These are phyloP conservation scores for Patiria miniata DNA, from an alignment of 35 echinoderm and acorn worm species.

Conservation along the genomic window DNA sequence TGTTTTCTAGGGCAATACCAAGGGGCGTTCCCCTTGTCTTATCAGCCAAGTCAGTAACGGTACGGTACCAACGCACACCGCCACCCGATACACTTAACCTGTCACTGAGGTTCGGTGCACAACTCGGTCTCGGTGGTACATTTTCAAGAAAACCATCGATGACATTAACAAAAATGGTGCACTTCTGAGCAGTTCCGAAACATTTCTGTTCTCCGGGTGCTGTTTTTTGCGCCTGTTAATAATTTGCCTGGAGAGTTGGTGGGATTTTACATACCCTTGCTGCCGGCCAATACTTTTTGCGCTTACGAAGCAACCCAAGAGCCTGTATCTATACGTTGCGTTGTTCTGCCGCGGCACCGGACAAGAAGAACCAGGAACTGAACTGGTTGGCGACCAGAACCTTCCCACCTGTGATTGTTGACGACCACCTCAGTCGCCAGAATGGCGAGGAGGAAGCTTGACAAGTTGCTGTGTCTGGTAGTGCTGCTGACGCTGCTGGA, in stretches of 20 bases:
- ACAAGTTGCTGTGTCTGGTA: background rate
- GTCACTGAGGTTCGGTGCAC: background rate
- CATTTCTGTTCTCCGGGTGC: background rate
- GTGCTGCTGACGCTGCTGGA: background rate
- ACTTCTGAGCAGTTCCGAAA: background rate
- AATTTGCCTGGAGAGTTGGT: background rate
- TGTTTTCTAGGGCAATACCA: background rate
- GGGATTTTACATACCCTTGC: background rate
- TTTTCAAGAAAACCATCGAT: background rate
- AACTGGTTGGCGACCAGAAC: too few relatives aligned
- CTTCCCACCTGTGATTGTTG: too few relatives aligned
- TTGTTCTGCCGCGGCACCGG: too few relatives aligned
- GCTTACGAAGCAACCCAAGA: too few relatives aligned
- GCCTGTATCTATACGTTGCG: too few relatives aligned
- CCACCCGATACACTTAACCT: constrained; percentile 7
- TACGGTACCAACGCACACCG: background rate
- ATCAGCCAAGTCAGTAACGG: background rate
- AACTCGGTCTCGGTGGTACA: background rate
- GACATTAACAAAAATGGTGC: background rate
- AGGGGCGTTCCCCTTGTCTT: background rate
- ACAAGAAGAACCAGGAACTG: too few relatives aligned
- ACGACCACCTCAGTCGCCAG: too few relatives aligned
- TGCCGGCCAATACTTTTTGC: background rate
- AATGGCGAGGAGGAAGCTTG: background rate
- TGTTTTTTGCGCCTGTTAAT: background rate